Percentiles rank a stretch among this genome's conserved stretches.
These are phyloP conservation scores for Paelopatides confundens DNA, from an alignment of 53 echinoderm and acorn worm genomes.

Conservation along the genomic window DNA sequence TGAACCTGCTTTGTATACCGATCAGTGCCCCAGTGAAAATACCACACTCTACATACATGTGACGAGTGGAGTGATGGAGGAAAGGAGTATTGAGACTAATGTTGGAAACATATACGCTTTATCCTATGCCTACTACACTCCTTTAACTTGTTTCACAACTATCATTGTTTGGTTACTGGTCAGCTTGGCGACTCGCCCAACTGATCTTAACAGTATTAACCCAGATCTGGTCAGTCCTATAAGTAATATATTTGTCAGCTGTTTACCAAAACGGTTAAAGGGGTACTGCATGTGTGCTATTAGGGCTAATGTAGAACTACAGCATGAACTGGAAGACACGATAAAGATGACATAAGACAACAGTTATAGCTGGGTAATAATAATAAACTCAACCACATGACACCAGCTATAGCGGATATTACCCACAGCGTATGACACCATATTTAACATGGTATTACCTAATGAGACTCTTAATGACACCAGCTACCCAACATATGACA, in stretches of 20 bases:
- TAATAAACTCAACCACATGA: too few relatives aligned
- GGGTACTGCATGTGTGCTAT: not conserved
- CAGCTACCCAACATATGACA: too few relatives aligned
- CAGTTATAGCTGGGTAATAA: too few relatives aligned
- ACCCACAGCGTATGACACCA: too few relatives aligned
- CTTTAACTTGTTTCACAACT: not conserved
- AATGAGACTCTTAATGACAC: too few relatives aligned
- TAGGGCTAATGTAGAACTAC: not conserved
- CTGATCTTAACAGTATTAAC: constrained; percentile 3
- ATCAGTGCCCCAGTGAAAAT: not conserved
- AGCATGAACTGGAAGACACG: not conserved
- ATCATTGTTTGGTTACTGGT: constrained; percentile 18
- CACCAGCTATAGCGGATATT: too few relatives aligned
- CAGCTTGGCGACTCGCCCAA: constrained; percentile 8
- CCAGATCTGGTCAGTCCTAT: constrained; percentile 24
- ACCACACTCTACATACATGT: not conserved
- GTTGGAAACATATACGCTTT: constrained; percentile 4
- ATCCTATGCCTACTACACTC: constrained; percentile 41
- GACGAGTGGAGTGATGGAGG: not conserved
- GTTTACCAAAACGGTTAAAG: not conserved
- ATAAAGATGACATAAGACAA: not conserved
- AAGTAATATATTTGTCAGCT: not conserved
- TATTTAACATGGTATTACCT: too few relatives aligned
- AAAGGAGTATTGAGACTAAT: not conserved
- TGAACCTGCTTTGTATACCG: constrained; percentile 4